Base-by-base conservation (phyloP, 2,113 vertebrate genomes). In the Carettochelys insculpta region DNA sequence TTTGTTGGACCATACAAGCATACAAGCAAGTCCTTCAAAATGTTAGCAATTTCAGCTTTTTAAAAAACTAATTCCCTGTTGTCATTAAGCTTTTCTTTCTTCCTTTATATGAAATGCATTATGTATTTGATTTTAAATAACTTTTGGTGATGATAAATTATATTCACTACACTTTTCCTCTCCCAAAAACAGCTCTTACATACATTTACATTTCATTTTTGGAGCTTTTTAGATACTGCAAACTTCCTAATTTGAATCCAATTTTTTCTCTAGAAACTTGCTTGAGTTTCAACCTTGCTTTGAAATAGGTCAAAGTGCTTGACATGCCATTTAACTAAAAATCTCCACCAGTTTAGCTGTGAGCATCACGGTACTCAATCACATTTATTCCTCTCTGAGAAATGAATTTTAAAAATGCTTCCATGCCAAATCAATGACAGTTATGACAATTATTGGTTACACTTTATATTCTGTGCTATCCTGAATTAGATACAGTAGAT, bases 71-170 rank as follows among this genome's bases (percentile, higher is more conserved):
- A 78, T 71, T 91, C 31, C 9, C 71, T 50, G 76, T 85, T 88
- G 43, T 92, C 68, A 91, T 61, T 77, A 90, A 80, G 3, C 19
- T 77, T 91, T 93, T 91, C 1, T 90, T 85, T 85, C 45, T 25
- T 51, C 61, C 20, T 81, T 89, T 81, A 81, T 86, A 82, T 25
- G 24, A 88, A 80, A 82, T 83, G 53, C 61, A 90, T 86, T 85
- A 90, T 82, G 80, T 90, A 82, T 86, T 77, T 61, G 25, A 81
- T 38, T 82, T 52, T 81, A 38, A 90, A 48, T 68, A 86, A 86
- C 78, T 90, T 90, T 76, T 45, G 53, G 68, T 61, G 77, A 77
- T 77, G 78, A 77, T 90, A 81, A 90, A 82, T 86, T 45, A 38
- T 80, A 81, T 85, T 86, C 45, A 16, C 68, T 77, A 29, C 75